Base-by-base conservation (phyloP, 2,797 vertebrate species). In the Malurus leucopterus region DNA sequence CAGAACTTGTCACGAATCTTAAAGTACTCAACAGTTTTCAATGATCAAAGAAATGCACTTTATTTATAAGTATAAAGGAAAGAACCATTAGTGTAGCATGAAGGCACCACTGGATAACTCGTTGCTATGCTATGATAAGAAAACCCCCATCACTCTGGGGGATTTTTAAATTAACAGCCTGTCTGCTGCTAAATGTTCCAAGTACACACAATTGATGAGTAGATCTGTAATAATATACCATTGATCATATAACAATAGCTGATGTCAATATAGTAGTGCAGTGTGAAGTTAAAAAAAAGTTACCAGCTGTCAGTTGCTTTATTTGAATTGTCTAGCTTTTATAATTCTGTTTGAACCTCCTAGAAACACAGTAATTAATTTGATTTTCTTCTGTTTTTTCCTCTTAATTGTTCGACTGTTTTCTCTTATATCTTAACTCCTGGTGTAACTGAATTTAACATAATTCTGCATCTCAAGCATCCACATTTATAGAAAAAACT, bases 111-210 rank as follows among this genome's bases (percentile, higher is more conserved):
- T 59, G 50, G 55, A 61, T 82, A 92, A 61, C 41, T 81, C 5
- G 1, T 78, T 84, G 47, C n/a, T 88, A 62, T 64, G 29, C 58
- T 84, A 15, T 84, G 46, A 49, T 32, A 62, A 91, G 70, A 89
- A 92, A 54, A 3, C 0, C 4, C 6, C 1, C 23, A 51, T 7
- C 7, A 43, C 51, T 58, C 54, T 74, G 21, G 30, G 54, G 20
- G 32, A 62, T 77, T 92, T 88, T 86, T 46, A 86, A 93, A 95
- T 83, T 90, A 92, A 44, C 58, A 87, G 15, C 51, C 71, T 95
- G 71, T 84, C 87, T 91, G 29, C 53, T 72, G 23, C 18, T 84
- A 77, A 86, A 77, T 51, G 61, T 82, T 85, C 32, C 69, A 75
- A 84, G 34, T 53, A 54, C 21, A 86, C 21, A 41, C 30, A 64